Conservation (phyloP, 2,888 invertebrate species). For the Andrena marginata region DNA sequence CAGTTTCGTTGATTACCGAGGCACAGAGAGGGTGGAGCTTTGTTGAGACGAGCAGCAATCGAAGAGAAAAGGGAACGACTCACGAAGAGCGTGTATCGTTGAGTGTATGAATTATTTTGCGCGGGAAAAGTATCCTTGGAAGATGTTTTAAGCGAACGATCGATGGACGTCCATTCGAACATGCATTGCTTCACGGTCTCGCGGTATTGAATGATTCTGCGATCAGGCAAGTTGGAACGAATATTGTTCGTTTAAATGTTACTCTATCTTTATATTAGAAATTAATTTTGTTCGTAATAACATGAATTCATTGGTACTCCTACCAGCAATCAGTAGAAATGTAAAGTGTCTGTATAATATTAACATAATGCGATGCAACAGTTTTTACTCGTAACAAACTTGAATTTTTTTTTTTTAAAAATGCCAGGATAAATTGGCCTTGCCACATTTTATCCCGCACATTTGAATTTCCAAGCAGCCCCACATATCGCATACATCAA, state of each 20-base stretch:
- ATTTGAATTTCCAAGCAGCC: conserved; percentile 2
- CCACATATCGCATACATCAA: background rate
- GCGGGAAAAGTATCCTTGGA: conserved; percentile 39
- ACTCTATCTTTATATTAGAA: background rate
- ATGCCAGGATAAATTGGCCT: background rate
- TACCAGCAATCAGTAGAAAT: background rate
- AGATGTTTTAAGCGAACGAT: conserved; percentile 47
- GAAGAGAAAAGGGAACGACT: background rate
- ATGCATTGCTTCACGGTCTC: conserved; percentile 58
- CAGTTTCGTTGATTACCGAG: background rate
- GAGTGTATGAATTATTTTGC: conserved; percentile 36
- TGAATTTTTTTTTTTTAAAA: background rate
- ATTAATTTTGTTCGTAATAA: background rate
- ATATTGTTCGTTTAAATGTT: too few species aligned
- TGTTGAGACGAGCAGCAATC: background rate
- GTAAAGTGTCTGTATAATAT: background rate
- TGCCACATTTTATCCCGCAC: background rate
- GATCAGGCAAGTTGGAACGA: conserved; percentile 61
- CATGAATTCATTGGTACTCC: background rate
- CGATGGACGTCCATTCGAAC: conserved; percentile 51
- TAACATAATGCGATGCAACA: background rate
- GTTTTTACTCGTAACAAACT: background rate
- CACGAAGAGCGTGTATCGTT: conserved; percentile 5
- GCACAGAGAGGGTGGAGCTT: background rate
- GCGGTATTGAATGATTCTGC: conserved; percentile 66